Conservation (phyloP, 2,888 invertebrate species). For the Phortica magna region DNA sequence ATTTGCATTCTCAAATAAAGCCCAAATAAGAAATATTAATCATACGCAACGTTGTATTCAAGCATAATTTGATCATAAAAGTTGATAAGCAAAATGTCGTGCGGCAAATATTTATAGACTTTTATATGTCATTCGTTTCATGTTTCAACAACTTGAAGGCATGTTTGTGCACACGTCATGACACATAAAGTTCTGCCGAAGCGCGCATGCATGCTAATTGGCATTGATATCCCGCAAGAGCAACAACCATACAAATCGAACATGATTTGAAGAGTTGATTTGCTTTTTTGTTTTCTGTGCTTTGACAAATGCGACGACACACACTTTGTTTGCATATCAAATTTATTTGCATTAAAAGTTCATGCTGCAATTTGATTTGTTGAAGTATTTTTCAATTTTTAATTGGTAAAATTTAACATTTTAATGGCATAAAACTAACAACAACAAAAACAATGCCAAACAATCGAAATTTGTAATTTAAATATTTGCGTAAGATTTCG, state of each 20-base stretch:
- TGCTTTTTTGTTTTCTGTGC: background rate
- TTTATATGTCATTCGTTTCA: background rate
- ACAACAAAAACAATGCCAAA: slow-evolving; percentile 15
- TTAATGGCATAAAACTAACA: background rate
- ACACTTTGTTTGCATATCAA: slow-evolving; percentile 16
- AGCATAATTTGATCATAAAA: slow-evolving; percentile 4
- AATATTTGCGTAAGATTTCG: background rate
- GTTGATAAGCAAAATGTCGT: background rate
- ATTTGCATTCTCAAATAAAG: too few species aligned
- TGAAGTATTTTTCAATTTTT: too few species aligned
- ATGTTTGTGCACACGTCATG: too few species aligned
- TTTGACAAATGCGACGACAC: background rate
- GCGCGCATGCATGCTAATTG: slow-evolving; percentile 17
- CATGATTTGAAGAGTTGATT: background rate
- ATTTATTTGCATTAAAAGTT: slow-evolving; percentile 2
- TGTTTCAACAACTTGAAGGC: too few species aligned
- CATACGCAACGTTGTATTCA: slow-evolving; percentile 19
- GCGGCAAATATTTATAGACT: background rate
- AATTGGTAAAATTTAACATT: background rate
- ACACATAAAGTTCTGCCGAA: background rate
- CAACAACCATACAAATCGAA: background rate
- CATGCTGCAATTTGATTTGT: background rate
- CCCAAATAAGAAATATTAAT: slow-evolving; percentile 20
- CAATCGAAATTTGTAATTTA: background rate
- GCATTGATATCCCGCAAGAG: background rate